Evolutionary conservation across 2,797 vertebrate species (phyloP).

Genomic region (Sternarchorhynchus goeldii): DNA sequence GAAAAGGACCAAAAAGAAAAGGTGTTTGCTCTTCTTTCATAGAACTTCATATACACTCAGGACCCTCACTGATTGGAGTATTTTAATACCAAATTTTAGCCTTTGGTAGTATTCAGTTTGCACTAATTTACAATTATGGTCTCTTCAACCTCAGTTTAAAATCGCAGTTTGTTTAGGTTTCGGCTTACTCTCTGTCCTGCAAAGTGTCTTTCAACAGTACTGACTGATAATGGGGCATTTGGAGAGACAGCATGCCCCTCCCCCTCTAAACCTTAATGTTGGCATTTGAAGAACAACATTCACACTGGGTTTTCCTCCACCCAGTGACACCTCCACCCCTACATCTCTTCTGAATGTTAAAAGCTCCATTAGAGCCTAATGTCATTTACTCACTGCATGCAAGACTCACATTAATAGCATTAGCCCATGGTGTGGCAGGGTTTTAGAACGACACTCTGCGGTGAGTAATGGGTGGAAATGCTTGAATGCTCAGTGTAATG

Average conservation of each 20-base stretch:
- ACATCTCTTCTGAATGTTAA: slow-evolving; percentile 27
- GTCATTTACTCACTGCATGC: slow-evolving; percentile 25
- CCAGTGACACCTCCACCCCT: slow-evolving; percentile 6
- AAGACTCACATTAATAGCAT: slow-evolving; percentile 7
- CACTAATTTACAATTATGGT: background rate
- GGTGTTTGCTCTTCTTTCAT: too few relatives aligned
- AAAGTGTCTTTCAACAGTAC: slow-evolving; percentile 19
- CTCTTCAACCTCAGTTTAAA: background rate
- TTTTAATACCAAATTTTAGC: background rate
- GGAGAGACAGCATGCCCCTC: slow-evolving; percentile 10
- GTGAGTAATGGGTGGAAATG: slow-evolving; percentile 65
- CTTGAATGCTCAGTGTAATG: slow-evolving; percentile 51
- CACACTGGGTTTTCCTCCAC: background rate
- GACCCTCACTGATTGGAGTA: background rate
- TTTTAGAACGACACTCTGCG: slow-evolving; percentile 52
- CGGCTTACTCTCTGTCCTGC: background rate
- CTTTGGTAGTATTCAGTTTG: background rate
- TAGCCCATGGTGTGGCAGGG: background rate
- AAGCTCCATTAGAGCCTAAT: background rate
- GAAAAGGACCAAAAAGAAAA: background rate
- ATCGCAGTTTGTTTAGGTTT: slow-evolving; percentile 3
- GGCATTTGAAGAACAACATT: slow-evolving; percentile 29
- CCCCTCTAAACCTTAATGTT: slow-evolving; percentile 1
- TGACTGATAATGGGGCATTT: slow-evolving; percentile 30
- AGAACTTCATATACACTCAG: background rate